Evolutionary conservation across 2,888 invertebrate species (phyloP).

Genomic region (Petrolisthes manimaculis): DNA sequence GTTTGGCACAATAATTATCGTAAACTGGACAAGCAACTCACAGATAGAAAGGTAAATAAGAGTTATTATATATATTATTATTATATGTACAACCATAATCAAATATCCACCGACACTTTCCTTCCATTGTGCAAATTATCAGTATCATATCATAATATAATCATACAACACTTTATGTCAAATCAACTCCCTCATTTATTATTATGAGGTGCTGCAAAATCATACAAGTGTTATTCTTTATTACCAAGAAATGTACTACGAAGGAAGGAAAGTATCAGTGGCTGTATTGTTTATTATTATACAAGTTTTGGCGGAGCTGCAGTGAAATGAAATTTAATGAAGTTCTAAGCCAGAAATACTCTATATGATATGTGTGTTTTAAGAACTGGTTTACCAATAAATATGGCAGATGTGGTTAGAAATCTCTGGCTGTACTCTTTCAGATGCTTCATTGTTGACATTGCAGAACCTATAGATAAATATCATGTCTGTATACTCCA

Average conservation of each 20-base stretch:
- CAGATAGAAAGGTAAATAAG: constrained; percentile 35
- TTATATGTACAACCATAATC: not conserved
- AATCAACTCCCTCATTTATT: too few relatives aligned
- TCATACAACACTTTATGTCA: too few relatives aligned
- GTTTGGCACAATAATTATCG: constrained; percentile 56
- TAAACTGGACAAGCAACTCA: constrained; percentile 39
- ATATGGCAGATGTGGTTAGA: too few relatives aligned
- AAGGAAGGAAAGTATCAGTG: not conserved
- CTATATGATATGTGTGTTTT: not conserved
- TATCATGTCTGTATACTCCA: not conserved
- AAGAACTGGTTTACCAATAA: too few relatives aligned
- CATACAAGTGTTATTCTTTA: too few relatives aligned
- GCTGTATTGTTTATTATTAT: not conserved
- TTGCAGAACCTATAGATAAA: not conserved
- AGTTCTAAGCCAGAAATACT: not conserved
- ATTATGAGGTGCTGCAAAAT: too few relatives aligned
- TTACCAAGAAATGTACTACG: not conserved
- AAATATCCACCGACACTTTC: too few relatives aligned
- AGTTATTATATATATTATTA: not conserved
- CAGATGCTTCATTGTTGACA: not conserved
- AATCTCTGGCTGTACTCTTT: not conserved
- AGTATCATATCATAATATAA: too few relatives aligned
- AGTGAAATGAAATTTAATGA: not conserved
- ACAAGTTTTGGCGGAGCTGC: not conserved
- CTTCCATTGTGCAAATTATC: too few relatives aligned